A percentile compares a stretch with the other conserved stretches of the same genome.
Evolutionary conservation across 1,140 invertebrate genomes (phyloP).

Genomic region (Atta colombica): DNA sequence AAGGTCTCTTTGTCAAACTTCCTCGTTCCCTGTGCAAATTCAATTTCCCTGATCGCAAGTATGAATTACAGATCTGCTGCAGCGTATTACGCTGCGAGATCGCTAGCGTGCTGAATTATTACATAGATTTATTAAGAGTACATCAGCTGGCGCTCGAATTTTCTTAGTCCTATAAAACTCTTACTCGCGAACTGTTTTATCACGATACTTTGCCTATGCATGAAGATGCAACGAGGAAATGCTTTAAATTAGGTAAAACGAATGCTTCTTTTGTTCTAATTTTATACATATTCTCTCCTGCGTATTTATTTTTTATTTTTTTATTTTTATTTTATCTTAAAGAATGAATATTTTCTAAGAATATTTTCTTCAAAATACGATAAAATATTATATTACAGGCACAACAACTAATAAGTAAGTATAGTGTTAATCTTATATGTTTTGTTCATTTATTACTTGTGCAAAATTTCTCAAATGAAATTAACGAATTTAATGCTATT

Average conservation of each 20-base stretch:
- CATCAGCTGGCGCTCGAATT: slow-evolving; percentile 31
- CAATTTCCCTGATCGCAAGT: slow-evolving; percentile 48
- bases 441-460: too few relatives aligned
- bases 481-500: neutral
- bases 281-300: neutral
- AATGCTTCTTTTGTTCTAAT: neutral
- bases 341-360: neutral
- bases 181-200: neutral
- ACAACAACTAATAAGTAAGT: too few relatives aligned
- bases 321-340: neutral
- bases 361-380: neutral
- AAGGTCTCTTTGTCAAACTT: slow-evolving; percentile 50
- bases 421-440: too few relatives aligned
- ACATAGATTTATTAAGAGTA: slow-evolving; percentile 45
- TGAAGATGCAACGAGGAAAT: neutral
- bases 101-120: slow-evolving; percentile 51
- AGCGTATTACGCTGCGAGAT: slow-evolving; percentile 24
- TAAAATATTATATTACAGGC: neutral
- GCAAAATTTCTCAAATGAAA: neutral
- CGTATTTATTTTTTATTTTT: neutral
- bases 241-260: neutral
- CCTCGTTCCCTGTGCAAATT: slow-evolving; percentile 23
- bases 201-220: slow-evolving; percentile 7
- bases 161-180: slow-evolving; percentile 22
- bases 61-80: slow-evolving; percentile 45